phyloP scores from a whole-genome alignment of 2,797 vertebrate species.

The Lindbergichthys nudifrons region DNA sequence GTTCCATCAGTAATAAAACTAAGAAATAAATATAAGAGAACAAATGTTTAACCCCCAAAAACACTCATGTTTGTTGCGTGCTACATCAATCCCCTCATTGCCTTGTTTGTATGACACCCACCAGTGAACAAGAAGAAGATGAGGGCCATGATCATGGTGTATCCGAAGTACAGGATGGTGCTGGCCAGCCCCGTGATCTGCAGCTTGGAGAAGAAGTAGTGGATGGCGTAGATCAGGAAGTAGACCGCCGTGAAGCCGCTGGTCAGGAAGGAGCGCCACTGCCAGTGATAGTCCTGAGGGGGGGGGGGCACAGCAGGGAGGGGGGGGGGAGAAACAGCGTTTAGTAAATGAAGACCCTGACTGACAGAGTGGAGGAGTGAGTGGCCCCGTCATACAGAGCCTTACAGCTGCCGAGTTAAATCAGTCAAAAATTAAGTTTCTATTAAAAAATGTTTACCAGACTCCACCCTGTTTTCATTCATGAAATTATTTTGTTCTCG shows the following conservation, averaged over 20 bases:
- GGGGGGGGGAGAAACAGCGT: not conserved
- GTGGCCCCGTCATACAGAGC: not conserved
- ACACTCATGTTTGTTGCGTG: not conserved
- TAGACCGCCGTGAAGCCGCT: conserved; percentile 95
- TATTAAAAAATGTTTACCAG: no score
- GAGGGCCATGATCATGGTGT: conserved; percentile 96
- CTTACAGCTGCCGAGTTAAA: no score
- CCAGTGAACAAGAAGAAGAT: conserved; percentile 97
- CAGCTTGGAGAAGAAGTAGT: conserved; percentile 95
- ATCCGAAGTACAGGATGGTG: conserved; percentile 95
- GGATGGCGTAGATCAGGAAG: conserved; percentile 93
- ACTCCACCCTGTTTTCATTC: no score
- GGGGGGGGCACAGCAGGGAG: not conserved
- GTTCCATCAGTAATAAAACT: no score
- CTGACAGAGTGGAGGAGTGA: not conserved
- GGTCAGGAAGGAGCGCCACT: conserved; percentile 96
- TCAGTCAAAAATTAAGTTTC: no score
- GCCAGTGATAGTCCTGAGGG: conserved; percentile 94
- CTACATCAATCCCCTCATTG: not conserved
- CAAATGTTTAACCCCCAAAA: not conserved
- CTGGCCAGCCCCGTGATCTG: conserved; percentile 94
- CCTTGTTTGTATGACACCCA: conserved; percentile 50
- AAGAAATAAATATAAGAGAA: no score
- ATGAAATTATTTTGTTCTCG: no score
- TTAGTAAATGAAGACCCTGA: not conserved